Percentiles rank a stretch among this genome's conserved stretches.
phyloP scores from a whole-genome alignment of 2,113 vertebrate genomes.

The Zootoca vivipara region DNA sequence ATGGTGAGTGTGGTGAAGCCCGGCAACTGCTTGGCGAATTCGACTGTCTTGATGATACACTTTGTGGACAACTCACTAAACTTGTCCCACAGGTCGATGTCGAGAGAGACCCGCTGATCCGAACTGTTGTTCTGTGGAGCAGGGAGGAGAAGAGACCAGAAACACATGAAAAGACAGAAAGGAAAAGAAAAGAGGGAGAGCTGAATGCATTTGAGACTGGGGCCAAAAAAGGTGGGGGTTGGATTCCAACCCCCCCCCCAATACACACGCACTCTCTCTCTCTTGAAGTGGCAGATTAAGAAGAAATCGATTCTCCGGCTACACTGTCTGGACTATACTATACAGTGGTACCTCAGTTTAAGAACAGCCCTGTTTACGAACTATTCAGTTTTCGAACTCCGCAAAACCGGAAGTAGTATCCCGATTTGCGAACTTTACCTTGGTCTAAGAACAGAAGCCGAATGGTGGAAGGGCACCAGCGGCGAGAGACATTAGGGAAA shows the following conservation, averaged over 20 bases:
- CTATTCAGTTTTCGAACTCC: too few species aligned
- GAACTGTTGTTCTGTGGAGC: slow-evolving; percentile 91
- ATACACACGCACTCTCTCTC: too few species aligned
- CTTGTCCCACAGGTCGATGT: slow-evolving; percentile 98
- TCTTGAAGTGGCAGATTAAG: neutral
- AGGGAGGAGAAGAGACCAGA: neutral
- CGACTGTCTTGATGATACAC: slow-evolving; percentile 99
- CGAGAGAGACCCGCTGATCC: slow-evolving; percentile 91
- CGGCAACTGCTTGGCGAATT: slow-evolving; percentile 97
- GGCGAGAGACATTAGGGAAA: too few species aligned
- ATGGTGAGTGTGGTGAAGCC: slow-evolving; percentile 97
- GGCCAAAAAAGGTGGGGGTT: too few species aligned
- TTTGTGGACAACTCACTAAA: slow-evolving; percentile 98
- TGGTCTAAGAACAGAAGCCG: too few species aligned
- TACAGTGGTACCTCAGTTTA: too few species aligned
- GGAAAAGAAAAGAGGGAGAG: neutral
- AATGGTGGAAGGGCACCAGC: too few species aligned
- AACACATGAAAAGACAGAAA: neutral
- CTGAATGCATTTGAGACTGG: neutral
- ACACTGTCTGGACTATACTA: too few species aligned
- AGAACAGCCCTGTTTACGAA: too few species aligned
- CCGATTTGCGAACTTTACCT: too few species aligned
- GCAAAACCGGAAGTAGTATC: too few species aligned
- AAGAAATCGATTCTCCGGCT: neutral
- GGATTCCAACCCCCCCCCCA: neutral